Evolutionary conservation across 2,797 vertebrate species (phyloP).

Genomic region (Yasuhikotakia modesta): DNA sequence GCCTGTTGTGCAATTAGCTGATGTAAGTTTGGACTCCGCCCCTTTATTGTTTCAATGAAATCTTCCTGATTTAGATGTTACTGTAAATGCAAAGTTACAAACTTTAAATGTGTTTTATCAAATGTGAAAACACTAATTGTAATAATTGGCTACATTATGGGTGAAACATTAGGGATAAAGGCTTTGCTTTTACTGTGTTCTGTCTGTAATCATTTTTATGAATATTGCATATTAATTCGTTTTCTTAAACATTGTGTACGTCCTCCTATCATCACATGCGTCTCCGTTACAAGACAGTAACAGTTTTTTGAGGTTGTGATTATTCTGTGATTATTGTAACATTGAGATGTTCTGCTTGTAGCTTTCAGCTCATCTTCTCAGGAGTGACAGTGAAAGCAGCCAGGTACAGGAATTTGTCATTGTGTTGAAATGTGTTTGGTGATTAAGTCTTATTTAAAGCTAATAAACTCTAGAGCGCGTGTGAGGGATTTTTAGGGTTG

Average conservation of each 20-base stretch:
- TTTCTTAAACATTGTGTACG: constrained; percentile 12
- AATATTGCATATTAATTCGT: too few relatives aligned
- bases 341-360: constrained; percentile 64
- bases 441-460: constrained; percentile 12
- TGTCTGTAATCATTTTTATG: too few relatives aligned
- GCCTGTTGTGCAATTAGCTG: constrained; percentile 83
- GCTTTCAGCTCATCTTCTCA: constrained; percentile 64
- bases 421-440: constrained; percentile 46
- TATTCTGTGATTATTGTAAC: constrained; percentile 57
- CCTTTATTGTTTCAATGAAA: background rate
- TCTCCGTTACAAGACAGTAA: constrained; percentile 30
- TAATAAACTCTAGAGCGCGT: background rate
- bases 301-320: background rate
- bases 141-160: too few relatives aligned
- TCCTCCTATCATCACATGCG: too few relatives aligned
- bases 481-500: background rate
- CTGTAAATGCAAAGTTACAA: too few relatives aligned
- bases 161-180: too few relatives aligned
- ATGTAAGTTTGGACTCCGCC: constrained; percentile 79
- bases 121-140: too few relatives aligned
- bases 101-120: too few relatives aligned
- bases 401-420: constrained; percentile 63
- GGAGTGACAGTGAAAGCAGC: constrained; percentile 61
- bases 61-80: background rate
- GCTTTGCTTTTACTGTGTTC: too few relatives aligned